phyloP scores from a whole-genome alignment of 53 echinoderm and acorn worm species.

The Glandiceps talaboti region DNA sequence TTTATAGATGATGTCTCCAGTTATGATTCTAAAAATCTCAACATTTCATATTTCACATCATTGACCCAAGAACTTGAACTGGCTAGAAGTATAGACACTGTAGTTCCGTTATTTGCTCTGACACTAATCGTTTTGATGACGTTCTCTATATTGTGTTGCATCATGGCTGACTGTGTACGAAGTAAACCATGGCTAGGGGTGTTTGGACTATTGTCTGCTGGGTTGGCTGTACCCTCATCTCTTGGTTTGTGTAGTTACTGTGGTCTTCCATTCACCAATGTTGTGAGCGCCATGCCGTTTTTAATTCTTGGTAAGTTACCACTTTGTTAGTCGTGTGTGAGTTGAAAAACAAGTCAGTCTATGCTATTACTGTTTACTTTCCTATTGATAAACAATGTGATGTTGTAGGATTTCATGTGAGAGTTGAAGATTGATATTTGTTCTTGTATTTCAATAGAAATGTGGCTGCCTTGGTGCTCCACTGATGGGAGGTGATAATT shows the following conservation, averaged over 20 bases:
- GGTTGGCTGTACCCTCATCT: slow-evolving; percentile 39
- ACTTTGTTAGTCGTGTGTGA: too few species aligned
- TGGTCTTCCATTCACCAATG: slow-evolving; percentile 31
- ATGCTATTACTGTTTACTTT: too few species aligned
- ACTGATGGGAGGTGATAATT: too few species aligned
- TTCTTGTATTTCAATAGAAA: too few species aligned
- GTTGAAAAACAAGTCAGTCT: too few species aligned
- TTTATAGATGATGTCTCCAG: not conserved
- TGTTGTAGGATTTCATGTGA: too few species aligned
- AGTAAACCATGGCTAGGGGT: slow-evolving; percentile 26
- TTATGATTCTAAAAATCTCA: not conserved
- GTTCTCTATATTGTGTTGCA: not conserved
- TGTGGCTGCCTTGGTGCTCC: too few species aligned
- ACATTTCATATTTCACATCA: not conserved
- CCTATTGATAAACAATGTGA: too few species aligned
- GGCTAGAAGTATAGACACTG: not conserved
- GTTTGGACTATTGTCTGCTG: slow-evolving; percentile 40
- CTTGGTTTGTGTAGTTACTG: slow-evolving; percentile 44
- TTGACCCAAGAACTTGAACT: not conserved
- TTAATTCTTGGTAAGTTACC: slow-evolving; percentile 48
- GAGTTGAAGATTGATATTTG: too few species aligned
- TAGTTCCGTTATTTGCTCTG: not conserved
- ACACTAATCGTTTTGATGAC: not conserved
- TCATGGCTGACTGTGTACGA: not conserved
- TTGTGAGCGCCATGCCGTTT: slow-evolving; percentile 44